Percentiles rank a stretch among this genome's conserved stretches.
Evolutionary conservation across 2,888 invertebrate genomes (phyloP).

Genomic region (Troides oblongomaculatus): DNA sequence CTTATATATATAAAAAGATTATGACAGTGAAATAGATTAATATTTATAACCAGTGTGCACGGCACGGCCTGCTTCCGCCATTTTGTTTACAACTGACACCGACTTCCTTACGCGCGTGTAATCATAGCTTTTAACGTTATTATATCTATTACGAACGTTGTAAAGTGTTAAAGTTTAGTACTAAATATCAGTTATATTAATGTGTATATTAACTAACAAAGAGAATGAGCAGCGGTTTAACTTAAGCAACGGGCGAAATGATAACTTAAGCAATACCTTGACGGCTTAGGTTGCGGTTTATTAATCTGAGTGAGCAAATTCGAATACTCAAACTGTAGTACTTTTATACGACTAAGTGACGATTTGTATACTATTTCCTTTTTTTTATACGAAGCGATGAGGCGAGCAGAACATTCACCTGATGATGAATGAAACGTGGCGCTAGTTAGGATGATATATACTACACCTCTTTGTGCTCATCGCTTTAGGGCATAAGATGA

Average conservation of each 20-base stretch:
- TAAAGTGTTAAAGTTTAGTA: not conserved
- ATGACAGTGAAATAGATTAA: not conserved
- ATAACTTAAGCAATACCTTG: not conserved
- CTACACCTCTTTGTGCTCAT: too few relatives aligned
- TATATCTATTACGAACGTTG: slow-evolving; percentile 5
- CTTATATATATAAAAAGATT: not conserved
- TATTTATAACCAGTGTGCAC: not conserved
- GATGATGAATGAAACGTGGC: too few relatives aligned
- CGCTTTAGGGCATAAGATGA: too few relatives aligned
- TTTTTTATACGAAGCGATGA: too few relatives aligned
- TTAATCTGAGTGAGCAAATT: not conserved
- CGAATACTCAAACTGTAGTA: not conserved
- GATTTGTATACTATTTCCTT: too few relatives aligned
- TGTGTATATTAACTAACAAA: not conserved
- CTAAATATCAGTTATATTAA: not conserved
- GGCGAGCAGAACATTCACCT: too few relatives aligned
- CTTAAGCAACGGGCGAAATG: not conserved
- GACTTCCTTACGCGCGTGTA: slow-evolving; percentile 4
- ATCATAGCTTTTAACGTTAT: not conserved
- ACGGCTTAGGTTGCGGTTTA: not conserved
- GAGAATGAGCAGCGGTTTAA: not conserved
- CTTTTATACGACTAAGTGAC: too few relatives aligned
- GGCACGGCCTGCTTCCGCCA: not conserved
- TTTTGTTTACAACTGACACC: not conserved
- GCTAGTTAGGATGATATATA: too few relatives aligned